Evolutionary conservation across 2,888 invertebrate species (phyloP).

Genomic region (Cryptocephalus moraei): DNA sequence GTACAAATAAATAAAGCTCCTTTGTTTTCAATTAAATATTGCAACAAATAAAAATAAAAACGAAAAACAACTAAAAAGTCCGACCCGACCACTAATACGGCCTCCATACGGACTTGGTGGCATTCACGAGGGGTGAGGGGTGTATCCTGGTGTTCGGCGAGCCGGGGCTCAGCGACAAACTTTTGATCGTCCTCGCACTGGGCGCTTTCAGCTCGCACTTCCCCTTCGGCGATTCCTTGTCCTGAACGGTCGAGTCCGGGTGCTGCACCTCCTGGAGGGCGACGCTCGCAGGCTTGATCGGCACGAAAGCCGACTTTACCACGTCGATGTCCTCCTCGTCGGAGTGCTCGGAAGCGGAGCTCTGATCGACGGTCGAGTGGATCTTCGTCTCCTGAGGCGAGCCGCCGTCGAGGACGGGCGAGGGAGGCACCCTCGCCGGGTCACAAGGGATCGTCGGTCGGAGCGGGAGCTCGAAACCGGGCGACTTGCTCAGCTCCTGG

Average conservation of each 20-base stretch:
- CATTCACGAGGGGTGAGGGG: conserved; percentile 35
- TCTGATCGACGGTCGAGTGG: conserved; percentile 51
- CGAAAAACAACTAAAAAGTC: conserved; percentile 3
- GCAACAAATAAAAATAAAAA: conserved; percentile 12
- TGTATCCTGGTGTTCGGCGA: conserved; percentile 46
- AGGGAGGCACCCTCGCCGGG: conserved; percentile 36
- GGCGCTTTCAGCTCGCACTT: conserved; percentile 52
- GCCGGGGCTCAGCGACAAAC: conserved; percentile 26
- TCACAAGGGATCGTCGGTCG: conserved; percentile 23
- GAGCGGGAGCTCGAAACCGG: conserved; percentile 26
- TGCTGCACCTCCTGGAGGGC: conserved; percentile 44
- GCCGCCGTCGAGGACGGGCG: conserved; percentile 47
- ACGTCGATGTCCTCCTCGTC: conserved; percentile 62
- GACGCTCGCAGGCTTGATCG: conserved; percentile 50
- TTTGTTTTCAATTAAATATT: conserved; percentile 9
- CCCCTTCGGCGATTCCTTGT: conserved; percentile 33
- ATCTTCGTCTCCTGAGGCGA: conserved; percentile 47
- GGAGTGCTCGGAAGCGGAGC: conserved; percentile 49
- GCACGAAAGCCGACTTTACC: conserved; percentile 65
- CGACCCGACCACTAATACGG: conserved; percentile 48
- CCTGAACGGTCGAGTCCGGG: conserved; percentile 50
- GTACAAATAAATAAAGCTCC: conserved; percentile 19
- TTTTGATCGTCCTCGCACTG: conserved; percentile 46
- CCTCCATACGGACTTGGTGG: conserved; percentile 63
- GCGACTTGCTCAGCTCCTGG: conserved; percentile 21